Evolutionary conservation across 2,888 invertebrate species (phyloP), one percentile per base, ranked within the genome.

Genomic region (Eilema depressum): DNA sequence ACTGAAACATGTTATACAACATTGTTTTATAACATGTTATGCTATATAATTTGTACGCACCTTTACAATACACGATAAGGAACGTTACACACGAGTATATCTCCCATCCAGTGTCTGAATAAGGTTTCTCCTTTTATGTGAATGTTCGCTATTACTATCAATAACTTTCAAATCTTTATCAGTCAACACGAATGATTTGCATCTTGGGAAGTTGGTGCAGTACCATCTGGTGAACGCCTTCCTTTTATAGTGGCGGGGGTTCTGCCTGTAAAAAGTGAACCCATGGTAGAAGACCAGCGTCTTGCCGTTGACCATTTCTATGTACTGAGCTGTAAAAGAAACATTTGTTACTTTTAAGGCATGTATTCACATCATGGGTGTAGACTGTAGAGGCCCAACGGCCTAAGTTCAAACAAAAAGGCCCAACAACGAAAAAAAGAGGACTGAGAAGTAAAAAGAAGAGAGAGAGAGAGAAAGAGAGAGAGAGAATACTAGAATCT

Each of bases 261-360:
- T 47, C 57, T 61, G 69, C 26, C 63, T 75, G 65, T 79, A 82
- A 59, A 77, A 81, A 11, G 80, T 81, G 59, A 71, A 81, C 0
- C 74, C 75, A 0, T 77, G 60, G 47, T 73, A 71, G n/a, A 77
- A 10, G 0, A 66, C 60, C 10, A 81, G 70, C 0, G 37, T 64
- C 59, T 79, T 81, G 3, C 73, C 73, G 33, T 79, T 81, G 3
- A 63, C 17, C 80, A 81, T 81, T 0, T 66, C 61, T 14, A 81
- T 77, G 12, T 47, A 30, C 61, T 60, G 25, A 14, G 63, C 75
- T 75, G 66, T 33, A 75, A 70, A 65, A 17, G 57, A 66, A 71
- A 68, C 61, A 14, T 28, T 12, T 11, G 7, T 33, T 20, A 60
- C 17, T 65, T 26, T 28, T 53, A 53, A n/a, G n/a, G 53, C n/a